phyloP scores from a whole-genome alignment of 2,888 invertebrate genomes.

The Aphelenchoides bicaudatus region DNA sequence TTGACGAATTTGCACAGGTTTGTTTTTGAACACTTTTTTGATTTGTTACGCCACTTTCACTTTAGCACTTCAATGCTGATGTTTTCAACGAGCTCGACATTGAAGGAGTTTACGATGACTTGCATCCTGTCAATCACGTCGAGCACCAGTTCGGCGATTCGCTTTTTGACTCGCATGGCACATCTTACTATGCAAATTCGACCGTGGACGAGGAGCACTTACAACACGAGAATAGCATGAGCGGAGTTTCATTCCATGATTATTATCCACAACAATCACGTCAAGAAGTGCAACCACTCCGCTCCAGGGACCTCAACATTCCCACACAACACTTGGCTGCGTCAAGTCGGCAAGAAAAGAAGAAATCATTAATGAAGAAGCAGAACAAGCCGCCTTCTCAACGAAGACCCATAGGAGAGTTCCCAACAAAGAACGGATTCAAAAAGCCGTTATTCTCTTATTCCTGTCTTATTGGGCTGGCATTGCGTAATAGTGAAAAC shows the following conservation, averaged over 20 bases:
- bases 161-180: slow-evolving; percentile 4
- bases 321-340: not conserved
- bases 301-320: not conserved
- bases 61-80: no score
- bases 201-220: not conserved
- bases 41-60: no score
- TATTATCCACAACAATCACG: not conserved
- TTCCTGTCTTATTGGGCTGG: slow-evolving; percentile 94
- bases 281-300: not conserved
- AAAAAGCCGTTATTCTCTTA: slow-evolving; percentile 91
- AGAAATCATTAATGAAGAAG: slow-evolving; percentile 4
- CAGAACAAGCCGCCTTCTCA: slow-evolving; percentile 2
- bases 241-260: no score
- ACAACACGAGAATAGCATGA: no score
- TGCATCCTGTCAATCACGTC: no score
- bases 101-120: no score
- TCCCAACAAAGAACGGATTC: slow-evolving; percentile 29
- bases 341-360: not conserved
- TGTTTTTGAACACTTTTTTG: no score
- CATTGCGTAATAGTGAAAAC: slow-evolving; percentile 87
- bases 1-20: not conserved
- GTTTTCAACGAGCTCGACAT: no score
- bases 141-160: slow-evolving; percentile 9
- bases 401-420: slow-evolving; percentile 16
- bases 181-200: not conserved